Conservation (phyloP, 2,888 invertebrate species). For the Crioceris asparagi region DNA sequence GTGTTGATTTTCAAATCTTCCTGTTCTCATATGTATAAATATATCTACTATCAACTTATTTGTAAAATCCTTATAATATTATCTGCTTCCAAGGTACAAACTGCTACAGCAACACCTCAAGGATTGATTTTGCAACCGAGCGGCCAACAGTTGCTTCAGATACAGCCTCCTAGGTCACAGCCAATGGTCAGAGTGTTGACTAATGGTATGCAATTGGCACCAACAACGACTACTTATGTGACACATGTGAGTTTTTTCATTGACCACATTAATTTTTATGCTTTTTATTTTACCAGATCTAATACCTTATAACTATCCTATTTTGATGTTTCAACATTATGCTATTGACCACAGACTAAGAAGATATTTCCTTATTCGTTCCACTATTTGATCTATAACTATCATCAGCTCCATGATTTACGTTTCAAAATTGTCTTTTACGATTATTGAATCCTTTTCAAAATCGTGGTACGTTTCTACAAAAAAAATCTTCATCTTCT, state of each 20-base stretch:
- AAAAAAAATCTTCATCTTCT: too few relatives aligned
- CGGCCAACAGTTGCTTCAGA: conserved; percentile 32
- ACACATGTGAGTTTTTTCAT: conserved; percentile 22
- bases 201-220: conserved; percentile 39
- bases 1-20: neutral
- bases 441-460: too few relatives aligned
- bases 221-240: conserved; percentile 34
- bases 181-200: conserved; percentile 48
- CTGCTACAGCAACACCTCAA: conserved; percentile 32
- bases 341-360: too few relatives aligned
- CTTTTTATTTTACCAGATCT: too few relatives aligned
- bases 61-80: neutral
- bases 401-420: too few relatives aligned
- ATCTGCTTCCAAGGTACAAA: conserved; percentile 10
- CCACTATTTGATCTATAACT: too few relatives aligned
- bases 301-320: too few relatives aligned
- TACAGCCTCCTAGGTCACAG: conserved; percentile 29
- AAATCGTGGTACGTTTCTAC: too few relatives aligned
- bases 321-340: too few relatives aligned
- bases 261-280: too few relatives aligned
- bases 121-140: conserved; percentile 35
- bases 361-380: too few relatives aligned
- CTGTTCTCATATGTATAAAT: neutral
- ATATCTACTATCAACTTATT: neutral
- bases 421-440: too few relatives aligned